phyloP scores from a whole-genome alignment of 2,113 vertebrate species.

The Syngnathus typhle region DNA sequence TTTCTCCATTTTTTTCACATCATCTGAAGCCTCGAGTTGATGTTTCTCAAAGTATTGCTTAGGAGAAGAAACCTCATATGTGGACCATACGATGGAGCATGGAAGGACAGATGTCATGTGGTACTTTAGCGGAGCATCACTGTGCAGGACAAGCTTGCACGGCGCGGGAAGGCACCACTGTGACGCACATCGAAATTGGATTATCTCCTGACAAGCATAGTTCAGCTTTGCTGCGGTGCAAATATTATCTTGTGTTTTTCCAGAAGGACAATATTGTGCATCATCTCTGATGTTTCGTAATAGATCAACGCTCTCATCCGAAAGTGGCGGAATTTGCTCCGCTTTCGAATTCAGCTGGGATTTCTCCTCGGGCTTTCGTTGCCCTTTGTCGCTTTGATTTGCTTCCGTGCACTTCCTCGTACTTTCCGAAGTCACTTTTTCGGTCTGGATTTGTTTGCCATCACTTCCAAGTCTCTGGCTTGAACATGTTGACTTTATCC shows the following conservation, averaged over 20 bases:
- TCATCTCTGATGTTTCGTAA: conserved; percentile 5
- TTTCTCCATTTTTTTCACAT: background rate
- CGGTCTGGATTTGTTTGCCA: conserved; percentile 18
- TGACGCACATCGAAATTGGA: conserved; percentile 20
- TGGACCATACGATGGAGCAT: conserved; percentile 31
- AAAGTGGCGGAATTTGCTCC: conserved; percentile 6
- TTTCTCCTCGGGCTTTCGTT: conserved; percentile 6
- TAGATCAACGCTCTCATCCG: conserved; percentile 5
- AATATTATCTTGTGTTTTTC: conserved; percentile 2
- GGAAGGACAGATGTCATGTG: conserved; percentile 32
- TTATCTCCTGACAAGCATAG: conserved; percentile 17
- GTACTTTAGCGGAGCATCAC: conserved; percentile 23
- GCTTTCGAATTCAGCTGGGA: background rate
- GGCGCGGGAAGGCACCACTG: conserved; percentile 32
- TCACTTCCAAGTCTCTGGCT: conserved; percentile 17
- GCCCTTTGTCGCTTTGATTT: conserved; percentile 7
- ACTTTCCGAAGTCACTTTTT: conserved; percentile 5
- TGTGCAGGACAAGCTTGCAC: conserved; percentile 10
- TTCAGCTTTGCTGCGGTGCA: conserved; percentile 12
- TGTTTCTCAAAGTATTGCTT: conserved; percentile 9
- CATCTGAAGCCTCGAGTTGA: background rate
- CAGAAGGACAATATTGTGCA: background rate
- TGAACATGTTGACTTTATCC: conserved; percentile 29
- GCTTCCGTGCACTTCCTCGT: background rate
- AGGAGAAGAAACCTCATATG: conserved; percentile 23